Conservation (phyloP, 2,888 invertebrate species). For the Halocaridina rubra region DNA sequence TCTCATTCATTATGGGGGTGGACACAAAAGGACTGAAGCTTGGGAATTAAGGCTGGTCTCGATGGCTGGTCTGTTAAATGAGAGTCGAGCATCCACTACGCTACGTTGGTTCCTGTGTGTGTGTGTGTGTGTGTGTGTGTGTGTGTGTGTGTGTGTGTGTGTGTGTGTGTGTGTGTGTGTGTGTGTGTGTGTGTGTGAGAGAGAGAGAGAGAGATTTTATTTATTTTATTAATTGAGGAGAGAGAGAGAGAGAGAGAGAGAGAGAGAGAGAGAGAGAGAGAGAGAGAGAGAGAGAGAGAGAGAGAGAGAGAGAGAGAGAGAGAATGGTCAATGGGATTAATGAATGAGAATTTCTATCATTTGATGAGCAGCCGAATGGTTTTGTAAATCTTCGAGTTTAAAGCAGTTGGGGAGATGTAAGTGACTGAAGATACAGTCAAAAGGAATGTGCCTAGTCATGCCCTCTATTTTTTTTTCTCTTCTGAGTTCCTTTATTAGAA, state of each 20-base stretch:
- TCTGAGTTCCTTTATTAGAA: no score
- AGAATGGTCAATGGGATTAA: neutral
- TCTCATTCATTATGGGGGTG: no score
- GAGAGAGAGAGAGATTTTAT: neutral
- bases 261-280: neutral
- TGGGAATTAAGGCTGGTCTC: no score
- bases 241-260: neutral
- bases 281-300: no score
- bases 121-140: neutral
- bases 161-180: neutral
- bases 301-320: neutral
- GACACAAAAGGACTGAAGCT: no score
- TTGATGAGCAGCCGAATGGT: neutral
- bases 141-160: neutral
- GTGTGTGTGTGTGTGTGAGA: neutral
- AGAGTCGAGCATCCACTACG: no score
- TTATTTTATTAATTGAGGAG: neutral
- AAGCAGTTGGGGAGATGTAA: no score
- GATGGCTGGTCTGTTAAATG: no score
- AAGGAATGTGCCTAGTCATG: no score
- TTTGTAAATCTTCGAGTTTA: no score
- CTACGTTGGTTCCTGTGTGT: neutral
- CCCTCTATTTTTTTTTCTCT: no score
- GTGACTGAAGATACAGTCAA: no score
- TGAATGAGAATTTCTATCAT: neutral